Evolutionary conservation across 2,888 invertebrate species (phyloP).

Genomic region (Hetaerina titia): DNA sequence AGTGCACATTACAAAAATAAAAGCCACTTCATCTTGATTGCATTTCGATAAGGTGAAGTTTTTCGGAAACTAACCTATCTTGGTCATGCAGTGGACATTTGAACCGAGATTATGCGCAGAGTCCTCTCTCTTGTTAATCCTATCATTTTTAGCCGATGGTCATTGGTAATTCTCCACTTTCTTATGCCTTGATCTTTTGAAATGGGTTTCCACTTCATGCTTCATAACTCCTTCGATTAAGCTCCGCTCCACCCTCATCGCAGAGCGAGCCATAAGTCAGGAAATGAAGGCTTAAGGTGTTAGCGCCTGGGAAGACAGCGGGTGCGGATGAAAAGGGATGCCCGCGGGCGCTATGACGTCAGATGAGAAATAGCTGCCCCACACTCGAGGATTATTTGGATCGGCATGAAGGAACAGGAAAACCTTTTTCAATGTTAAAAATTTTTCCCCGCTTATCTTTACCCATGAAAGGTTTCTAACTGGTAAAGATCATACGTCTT

Average conservation of each 20-base stretch:
- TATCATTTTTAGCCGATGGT: neutral
- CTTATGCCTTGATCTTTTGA: slow-evolving; percentile 14
- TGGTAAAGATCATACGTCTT: too few relatives aligned
- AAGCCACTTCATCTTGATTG: too few relatives aligned
- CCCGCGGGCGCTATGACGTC: neutral
- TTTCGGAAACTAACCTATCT: too few relatives aligned
- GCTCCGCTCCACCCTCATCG: neutral
- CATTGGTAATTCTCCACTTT: neutral
- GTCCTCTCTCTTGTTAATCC: neutral
- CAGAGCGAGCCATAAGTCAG: neutral
- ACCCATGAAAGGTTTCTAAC: neutral
- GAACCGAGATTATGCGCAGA: too few relatives aligned
- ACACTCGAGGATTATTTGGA: neutral
- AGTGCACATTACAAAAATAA: too few relatives aligned
- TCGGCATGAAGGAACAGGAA: neutral
- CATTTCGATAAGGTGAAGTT: too few relatives aligned
- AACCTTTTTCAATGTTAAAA: neutral
- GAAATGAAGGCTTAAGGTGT: slow-evolving; percentile 60
- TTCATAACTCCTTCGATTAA: slow-evolving; percentile 55
- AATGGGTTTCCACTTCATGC: slow-evolving; percentile 44
- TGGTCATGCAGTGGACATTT: too few relatives aligned
- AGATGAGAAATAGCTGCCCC: slow-evolving; percentile 31
- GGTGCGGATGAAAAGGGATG: neutral
- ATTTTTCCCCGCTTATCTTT: neutral
- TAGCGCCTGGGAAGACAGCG: neutral